Base-by-base conservation (phyloP, 2,888 invertebrate genomes). In the Strigamia maritima region DNA sequence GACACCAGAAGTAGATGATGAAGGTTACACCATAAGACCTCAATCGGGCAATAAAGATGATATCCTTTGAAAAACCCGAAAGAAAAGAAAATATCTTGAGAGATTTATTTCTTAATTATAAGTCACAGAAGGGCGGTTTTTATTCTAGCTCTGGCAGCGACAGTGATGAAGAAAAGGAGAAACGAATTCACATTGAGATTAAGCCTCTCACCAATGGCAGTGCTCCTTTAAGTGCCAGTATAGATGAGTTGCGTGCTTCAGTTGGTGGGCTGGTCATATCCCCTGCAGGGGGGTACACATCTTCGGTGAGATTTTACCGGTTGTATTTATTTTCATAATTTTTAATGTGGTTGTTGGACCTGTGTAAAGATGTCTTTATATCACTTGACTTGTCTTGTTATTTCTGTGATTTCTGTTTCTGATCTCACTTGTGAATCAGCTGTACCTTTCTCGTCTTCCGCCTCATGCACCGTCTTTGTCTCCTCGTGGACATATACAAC, bases 131-230 rank as follows among this genome's bases (percentile, higher is more conserved):
- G 19, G 76, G 35, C 22, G 44, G 76, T 44, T 76, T 76, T 26
- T 76, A 44, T 22, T 76, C 76, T 10, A 76, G 40, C 22, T 76
- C 76, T 44, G 76, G 44, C 19, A 76, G 76, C 16, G 76, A 76
- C 19, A 35, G 44, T 10, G 76, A 38, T 22, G 76, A 76, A 38
- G 35, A 76, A 26, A 35, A 76, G 22, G 26, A 40, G 10, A 44
- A 76, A 19, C n/a, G 95, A 86, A 94, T 97, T 82, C 94, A 94
- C 85, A 95, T 97, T 2, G 95, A 96, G 89, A 97, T 97, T 81
- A 97, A 97, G 87, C 97, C 97, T 0, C 89, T 96, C 76, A 94
- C 93, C 85, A 96, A 95, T 87, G 95, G 95, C 76, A 90, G 91
- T 79, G 93, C 93, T 78, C 94, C 94, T 0, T 81, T 84, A 10